These are phyloP conservation scores for Scomber colias DNA, from an alignment of 2,113 vertebrate species.

Conservation along the genomic window DNA sequence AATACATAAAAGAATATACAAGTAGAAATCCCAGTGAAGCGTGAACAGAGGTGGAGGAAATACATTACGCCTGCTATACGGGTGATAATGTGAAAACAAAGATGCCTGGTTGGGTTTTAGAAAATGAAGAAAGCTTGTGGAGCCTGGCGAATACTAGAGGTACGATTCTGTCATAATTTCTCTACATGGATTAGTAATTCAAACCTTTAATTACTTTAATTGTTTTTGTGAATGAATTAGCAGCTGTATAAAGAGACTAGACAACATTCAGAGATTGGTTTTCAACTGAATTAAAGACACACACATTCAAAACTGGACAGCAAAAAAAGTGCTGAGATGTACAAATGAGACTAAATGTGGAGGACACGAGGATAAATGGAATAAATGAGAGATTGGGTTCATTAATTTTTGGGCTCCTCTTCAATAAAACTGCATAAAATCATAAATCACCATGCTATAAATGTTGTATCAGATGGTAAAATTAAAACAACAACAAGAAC, in stretches of 20 bases:
- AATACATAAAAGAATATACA: slow-evolving; percentile 43
- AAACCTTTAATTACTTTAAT: neutral
- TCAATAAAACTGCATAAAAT: no score
- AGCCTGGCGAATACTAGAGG: neutral
- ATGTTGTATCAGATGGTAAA: no score
- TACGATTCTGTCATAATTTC: neutral
- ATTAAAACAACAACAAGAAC: no score
- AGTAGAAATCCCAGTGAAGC: slow-evolving; percentile 23
- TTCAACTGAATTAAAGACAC: no score
- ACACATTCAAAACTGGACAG: no score
- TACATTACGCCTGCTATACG: neutral
- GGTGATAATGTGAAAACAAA: slow-evolving; percentile 16
- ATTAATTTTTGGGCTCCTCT: no score
- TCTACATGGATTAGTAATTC: neutral
- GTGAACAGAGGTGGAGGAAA: slow-evolving; percentile 21
- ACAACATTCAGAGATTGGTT: no score
- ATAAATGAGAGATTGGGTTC: no score
- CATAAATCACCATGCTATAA: no score
- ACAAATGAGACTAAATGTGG: no score
- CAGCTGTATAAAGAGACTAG: neutral
- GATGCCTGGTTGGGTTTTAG: neutral
- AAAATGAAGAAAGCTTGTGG: neutral
- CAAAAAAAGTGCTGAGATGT: no score
- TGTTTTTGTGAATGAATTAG: neutral
- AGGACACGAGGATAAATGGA: no score